Evolutionary conservation across 2,888 invertebrate species (phyloP).

Genomic region (Lithophane ornitopus): DNA sequence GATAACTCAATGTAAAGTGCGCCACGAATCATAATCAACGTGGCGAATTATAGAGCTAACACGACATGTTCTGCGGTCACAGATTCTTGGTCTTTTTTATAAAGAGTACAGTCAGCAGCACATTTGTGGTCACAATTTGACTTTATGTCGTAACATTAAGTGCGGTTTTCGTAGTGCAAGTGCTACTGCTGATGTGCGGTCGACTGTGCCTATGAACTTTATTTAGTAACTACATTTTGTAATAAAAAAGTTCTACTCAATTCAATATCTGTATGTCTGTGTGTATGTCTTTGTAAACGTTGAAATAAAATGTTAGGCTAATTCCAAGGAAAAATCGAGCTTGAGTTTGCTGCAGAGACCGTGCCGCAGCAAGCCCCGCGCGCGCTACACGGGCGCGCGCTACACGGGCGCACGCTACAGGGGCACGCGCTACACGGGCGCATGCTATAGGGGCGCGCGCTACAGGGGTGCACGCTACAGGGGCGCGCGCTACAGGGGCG

Average conservation of each 20-base stretch:
- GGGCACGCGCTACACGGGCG: too few species aligned
- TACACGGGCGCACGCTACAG: too few species aligned
- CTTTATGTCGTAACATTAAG: not conserved
- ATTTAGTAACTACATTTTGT: not conserved
- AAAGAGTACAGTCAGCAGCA: not conserved
- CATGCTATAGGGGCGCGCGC: too few species aligned
- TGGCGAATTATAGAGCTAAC: not conserved
- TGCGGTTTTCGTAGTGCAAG: not conserved
- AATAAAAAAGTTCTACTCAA: too few species aligned
- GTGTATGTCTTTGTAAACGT: not conserved
- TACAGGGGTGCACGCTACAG: too few species aligned
- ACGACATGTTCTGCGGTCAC: not conserved
- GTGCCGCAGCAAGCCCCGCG: too few species aligned
- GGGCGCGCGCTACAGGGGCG: too few species aligned
- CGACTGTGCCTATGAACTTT: not conserved
- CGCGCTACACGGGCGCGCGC: not conserved
- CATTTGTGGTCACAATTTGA: not conserved
- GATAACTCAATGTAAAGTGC: not conserved
- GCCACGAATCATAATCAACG: not conserved
- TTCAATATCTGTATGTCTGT: not conserved
- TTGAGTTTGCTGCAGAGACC: not conserved
- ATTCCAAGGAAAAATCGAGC: not conserved
- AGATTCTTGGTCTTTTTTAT: not conserved
- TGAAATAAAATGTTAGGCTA: not conserved
- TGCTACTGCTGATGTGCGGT: not conserved